Percentiles rank a stretch among this genome's conserved stretches.
Evolutionary conservation across 2,888 invertebrate genomes (phyloP).

Genomic region (Agriopis aurantiaria): DNA sequence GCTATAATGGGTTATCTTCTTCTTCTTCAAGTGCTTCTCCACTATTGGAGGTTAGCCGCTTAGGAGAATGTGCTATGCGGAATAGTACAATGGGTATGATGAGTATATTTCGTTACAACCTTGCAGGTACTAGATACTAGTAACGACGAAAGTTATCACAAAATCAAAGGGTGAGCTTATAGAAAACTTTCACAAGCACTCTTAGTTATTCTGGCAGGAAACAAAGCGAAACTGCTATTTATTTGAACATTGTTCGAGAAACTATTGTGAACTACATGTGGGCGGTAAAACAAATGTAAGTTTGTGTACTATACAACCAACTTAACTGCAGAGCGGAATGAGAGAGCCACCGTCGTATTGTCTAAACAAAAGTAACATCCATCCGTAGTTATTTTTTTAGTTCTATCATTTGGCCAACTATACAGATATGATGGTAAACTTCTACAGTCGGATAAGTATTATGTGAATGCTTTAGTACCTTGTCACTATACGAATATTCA

Average conservation of each 20-base stretch:
- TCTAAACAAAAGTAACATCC: not conserved
- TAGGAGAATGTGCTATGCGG: too few relatives aligned
- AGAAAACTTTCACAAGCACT: constrained; percentile 10
- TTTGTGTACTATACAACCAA: not conserved
- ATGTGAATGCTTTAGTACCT: constrained; percentile 1
- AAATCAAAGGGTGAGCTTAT: constrained; percentile 3
- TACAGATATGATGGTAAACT: not conserved
- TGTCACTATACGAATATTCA: constrained; percentile 1
- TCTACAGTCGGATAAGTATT: not conserved
- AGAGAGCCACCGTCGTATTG: not conserved
- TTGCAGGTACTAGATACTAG: too few relatives aligned
- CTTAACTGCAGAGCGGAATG: not conserved
- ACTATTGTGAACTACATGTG: constrained; percentile 31
- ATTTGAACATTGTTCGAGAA: constrained; percentile 31
- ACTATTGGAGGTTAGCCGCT: too few relatives aligned
- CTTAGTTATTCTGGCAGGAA: constrained; percentile 12
- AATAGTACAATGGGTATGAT: too few relatives aligned
- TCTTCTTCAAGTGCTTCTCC: too few relatives aligned
- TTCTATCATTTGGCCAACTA: not conserved
- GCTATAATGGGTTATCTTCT: too few relatives aligned
- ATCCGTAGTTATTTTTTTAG: not conserved
- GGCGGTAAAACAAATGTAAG: constrained; percentile 19
- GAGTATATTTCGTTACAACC: too few relatives aligned
- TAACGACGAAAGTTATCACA: not conserved
- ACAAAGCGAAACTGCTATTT: constrained; percentile 32